Base-by-base conservation (phyloP, 2,888 invertebrate genomes). In the Exephanes ischioxanthus region DNA sequence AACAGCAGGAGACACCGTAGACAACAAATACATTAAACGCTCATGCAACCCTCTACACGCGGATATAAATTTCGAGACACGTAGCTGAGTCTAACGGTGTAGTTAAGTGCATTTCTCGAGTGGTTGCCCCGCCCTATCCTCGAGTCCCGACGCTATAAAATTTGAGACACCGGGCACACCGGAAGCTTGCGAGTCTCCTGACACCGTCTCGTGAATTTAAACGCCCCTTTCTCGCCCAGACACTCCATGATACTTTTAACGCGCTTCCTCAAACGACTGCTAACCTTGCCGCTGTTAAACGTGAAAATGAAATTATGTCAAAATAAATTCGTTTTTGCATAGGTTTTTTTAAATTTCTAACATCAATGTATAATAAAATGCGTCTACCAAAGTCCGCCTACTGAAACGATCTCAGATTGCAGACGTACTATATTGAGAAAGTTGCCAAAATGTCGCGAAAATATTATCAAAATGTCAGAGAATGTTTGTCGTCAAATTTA, bases 21-120 rank as follows among this genome's bases (percentile, higher is more conserved):
- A 67, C 67, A 48, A 55, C 71, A 61, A 79, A 66, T 76, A 79
- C 75, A 30, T 85, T 79, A 51, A 76, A 66, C 61, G 81, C 67
- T 75, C 66, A 61, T 66, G 79, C 51, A 66, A 45, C 14, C 41
- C 45, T 30, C 37, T 22, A 72, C 53, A 22, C 37, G 45, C 45
- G 45, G 45, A 33, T 48, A 33, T 51, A 51, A 53, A 67, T 67
- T 45, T 53, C 63, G 63, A 30, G 63, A 53, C 53, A 37, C 75
- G 55, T 68, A 33, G 53, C 11, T 22, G 76, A 14, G 66, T 63
- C 53, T 66, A 66, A 45, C 58, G 30, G 53, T 30, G 48, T 63
- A 67, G 78, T 82, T 72, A 80, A 85, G 79, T 85, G 82, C 82
- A 85, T 85, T 85, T 76, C 82, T 85, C 79, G 66, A 85, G 85